Evolutionary conservation across 2,888 invertebrate species (phyloP), one percentile per base, ranked within the genome.

Genomic region (Metacarcinus magister): DNA sequence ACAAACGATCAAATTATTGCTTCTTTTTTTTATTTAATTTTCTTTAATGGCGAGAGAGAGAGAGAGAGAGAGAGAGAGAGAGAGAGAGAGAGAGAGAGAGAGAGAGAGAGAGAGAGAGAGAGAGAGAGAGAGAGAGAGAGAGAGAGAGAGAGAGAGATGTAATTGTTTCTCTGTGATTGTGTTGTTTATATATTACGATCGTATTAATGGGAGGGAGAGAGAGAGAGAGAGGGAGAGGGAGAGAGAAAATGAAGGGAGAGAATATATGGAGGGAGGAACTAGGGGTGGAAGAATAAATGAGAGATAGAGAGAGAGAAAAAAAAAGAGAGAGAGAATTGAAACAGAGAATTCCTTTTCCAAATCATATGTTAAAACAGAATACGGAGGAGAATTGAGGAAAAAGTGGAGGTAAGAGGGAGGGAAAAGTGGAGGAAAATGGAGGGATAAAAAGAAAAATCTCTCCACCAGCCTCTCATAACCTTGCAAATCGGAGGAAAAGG

Each of bases 71-170:
- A 3, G 32, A 82, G 82, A 28, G 82, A 82, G 82, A 82, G 82
- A 82, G 82, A 82, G 82, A 82, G 82, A 82, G 82, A 82, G 82
- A 82, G 82, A 28, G 82, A 32, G 82, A 82, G 32, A 82, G 82
- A 82, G 82, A 82, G 82, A 82, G 82, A 82, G 82, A 82, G 67
- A 67, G 60, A 60, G 60, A 60, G 60, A 60, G 60, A 60, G 60
- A 60, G 60, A 19, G 60, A 60, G 60, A 60, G 60, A 60, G 60
- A 60, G 60, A 60, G 60, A 60, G 60, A 60, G 60, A 60, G 67
- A 67, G 67, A 67, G 67, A 67, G 67, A 67, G 67, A 67, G 67
- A 67, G 67, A 67, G 67, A 67, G 67, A 67, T 67, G 67, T 67
- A 67, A 67, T 67, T 67, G 67, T 67, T 67, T 67, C 23, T 67